A percentile compares a stretch with the other conserved stretches of the same genome.
phyloP scores from a whole-genome alignment of 2,888 invertebrate genomes.

The Pantelozetes paolii region DNA sequence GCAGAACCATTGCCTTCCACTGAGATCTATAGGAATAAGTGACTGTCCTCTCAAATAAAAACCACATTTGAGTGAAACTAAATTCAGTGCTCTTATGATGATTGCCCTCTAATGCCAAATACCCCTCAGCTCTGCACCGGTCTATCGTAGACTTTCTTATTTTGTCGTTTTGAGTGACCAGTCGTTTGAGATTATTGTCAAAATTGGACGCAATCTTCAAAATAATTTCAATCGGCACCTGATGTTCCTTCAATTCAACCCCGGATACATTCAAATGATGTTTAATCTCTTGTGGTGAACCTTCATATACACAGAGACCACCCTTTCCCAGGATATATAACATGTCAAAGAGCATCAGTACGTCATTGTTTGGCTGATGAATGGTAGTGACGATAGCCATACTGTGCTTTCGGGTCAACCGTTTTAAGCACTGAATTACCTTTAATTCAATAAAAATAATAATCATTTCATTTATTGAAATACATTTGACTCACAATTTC shows the following conservation, averaged over 20 bases:
- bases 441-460: not conserved
- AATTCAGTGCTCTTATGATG: not conserved
- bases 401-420: not conserved
- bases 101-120: not conserved
- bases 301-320: not conserved
- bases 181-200: not conserved
- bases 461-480: not conserved
- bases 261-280: not conserved
- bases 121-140: not conserved
- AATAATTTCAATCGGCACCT: not conserved
- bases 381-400: not conserved
- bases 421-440: not conserved
- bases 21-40: not conserved
- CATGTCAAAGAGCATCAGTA: not conserved
- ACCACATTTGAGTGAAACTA: not conserved
- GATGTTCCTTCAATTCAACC: not conserved
- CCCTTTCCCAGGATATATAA: not conserved
- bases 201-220: not conserved
- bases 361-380: constrained; percentile 6
- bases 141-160: not conserved
- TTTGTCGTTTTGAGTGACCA: not conserved
- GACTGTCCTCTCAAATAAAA: not conserved
- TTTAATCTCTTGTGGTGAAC: not conserved
- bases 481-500: not conserved
- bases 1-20: not conserved